Evolutionary conservation across 2,888 invertebrate genomes (phyloP), one percentile per base, ranked within the genome.

Genomic region (Pterobdella sp.): DNA sequence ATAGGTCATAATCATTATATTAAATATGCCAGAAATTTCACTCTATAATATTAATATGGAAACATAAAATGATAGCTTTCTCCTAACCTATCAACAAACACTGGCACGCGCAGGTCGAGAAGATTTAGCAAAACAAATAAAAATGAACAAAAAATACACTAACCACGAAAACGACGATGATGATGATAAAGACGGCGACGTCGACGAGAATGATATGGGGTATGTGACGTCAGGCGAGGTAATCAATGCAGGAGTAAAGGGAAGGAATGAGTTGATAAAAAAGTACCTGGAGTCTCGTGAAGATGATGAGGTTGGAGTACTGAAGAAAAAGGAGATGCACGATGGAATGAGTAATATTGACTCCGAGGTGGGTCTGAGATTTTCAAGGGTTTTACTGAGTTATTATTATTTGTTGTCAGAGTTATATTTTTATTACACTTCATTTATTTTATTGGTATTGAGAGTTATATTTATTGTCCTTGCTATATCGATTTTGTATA

Each of bases 301-400:
- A 18, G 56, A 71, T 26, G 71, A 71, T 10, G 63, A 63, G 26
- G 35, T 14, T n/a, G 4, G 10, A 4, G n/a, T 36, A 49, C 64
- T 35, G 10, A 70, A 60, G 66, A n/a, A n/a, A n/a, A 87, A 82
- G 79, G 88, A 88, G 64, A 86, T 86, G 72, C 87, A 87, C 72
- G 89, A 89, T 81, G 89, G 89, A 18, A 88, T 89, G 88, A 88
- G 88, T 78, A 86, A 87, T 74, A 81, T 87, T 78, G 85, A 85
- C 78, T 79, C 83, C 72, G 82, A 82, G 76, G 82, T 82, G 75
- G 32, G 22, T 29, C 7, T 32, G 22, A 14, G 49, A 64, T 64
- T 14, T 64, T 14, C 29, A 18, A 29, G 14, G 14, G 14, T 22
- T 64, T 64, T 64, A 36, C 10, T 35, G 14, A 68, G 14, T 14